Percentiles rank a stretch among this genome's conserved stretches.
phyloP scores from a whole-genome alignment of 2,888 invertebrate genomes.

The Eurois occulta region DNA sequence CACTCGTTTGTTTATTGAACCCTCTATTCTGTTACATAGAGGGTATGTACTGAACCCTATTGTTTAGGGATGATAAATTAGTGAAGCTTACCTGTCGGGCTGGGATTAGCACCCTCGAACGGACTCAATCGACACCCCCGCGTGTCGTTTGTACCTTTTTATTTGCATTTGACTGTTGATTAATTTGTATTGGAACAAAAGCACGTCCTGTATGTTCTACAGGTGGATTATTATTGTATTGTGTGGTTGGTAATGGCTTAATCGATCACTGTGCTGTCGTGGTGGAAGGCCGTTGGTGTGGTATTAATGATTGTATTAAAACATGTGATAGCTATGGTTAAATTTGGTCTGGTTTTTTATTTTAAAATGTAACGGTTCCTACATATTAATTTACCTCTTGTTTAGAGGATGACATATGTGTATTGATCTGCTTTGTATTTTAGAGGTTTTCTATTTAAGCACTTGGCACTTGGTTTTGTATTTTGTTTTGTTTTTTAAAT shows the following conservation, averaged over 20 bases:
- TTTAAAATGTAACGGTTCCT: background rate
- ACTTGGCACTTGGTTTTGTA: no score
- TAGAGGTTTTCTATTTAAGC: no score
- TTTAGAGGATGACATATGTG: background rate
- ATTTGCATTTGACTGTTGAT: slow-evolving; percentile 86
- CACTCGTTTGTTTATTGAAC: slow-evolving; percentile 78
- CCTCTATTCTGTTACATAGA: slow-evolving; percentile 78
- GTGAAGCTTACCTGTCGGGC: slow-evolving; percentile 87
- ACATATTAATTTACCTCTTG: background rate
- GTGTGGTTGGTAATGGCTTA: slow-evolving; percentile 36
- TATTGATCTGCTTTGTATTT: background rate
- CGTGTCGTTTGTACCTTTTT: slow-evolving; percentile 82
- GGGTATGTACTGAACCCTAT: slow-evolving; percentile 79
- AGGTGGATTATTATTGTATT: slow-evolving; percentile 47
- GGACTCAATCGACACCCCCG: slow-evolving; percentile 82
- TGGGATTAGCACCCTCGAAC: slow-evolving; percentile 84
- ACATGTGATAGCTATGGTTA: background rate
- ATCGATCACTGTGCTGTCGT: slow-evolving; percentile 48
- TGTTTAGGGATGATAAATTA: slow-evolving; percentile 90
- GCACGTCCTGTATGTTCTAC: slow-evolving; percentile 50
- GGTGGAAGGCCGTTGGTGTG: slow-evolving; percentile 15
- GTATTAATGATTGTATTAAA: slow-evolving; percentile 24
- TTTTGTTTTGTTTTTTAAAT: no score
- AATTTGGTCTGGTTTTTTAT: slow-evolving; percentile 3
- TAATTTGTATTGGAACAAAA: slow-evolving; percentile 82